These are phyloP conservation scores for Drosophila nr. perissopoda DNA, from an alignment of 2,888 invertebrate species.

Conservation along the genomic window DNA sequence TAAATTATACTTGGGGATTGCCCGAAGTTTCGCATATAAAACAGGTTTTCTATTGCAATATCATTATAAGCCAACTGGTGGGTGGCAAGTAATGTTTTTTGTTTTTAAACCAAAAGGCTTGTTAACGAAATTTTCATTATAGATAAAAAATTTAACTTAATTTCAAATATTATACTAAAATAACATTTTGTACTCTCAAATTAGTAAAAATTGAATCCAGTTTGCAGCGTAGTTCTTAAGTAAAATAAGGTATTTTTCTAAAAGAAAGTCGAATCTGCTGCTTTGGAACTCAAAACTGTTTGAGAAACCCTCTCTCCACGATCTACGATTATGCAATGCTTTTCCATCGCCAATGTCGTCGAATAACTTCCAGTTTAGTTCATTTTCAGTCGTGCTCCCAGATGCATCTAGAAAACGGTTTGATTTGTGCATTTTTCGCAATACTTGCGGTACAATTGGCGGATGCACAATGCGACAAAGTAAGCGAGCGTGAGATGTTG, in stretches of 20 bases:
- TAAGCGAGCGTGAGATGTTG: conserved; percentile 42
- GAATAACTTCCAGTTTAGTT: conserved; percentile 49
- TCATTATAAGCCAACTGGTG: not conserved
- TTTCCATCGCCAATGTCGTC: conserved; percentile 2
- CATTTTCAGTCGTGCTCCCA: conserved; percentile 30
- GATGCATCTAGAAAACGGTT: conserved; percentile 50
- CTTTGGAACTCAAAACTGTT: conserved; percentile 5
- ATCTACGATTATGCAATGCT: conserved; percentile 7
- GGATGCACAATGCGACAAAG: conserved; percentile 42
- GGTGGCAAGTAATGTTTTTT: conserved; percentile 18
- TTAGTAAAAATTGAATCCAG: not conserved
- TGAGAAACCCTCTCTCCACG: conserved; percentile 25
- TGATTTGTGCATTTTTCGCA: conserved; percentile 30
- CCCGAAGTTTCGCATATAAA: conserved; percentile 30
- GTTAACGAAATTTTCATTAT: not conserved
- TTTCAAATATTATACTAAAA: not conserved
- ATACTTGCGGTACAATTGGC: conserved; percentile 13
- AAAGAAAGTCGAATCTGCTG: no score
- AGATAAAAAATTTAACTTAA: not conserved
- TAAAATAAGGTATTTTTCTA: not conserved
- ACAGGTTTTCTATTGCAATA: conserved; percentile 49
- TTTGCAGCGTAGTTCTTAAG: not conserved
- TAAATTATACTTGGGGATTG: conserved; percentile 17
- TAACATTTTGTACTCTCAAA: not conserved
- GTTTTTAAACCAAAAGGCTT: not conserved